Evolutionary conservation across 1,140 invertebrate species (phyloP).

Genomic region (Drosophila sulfurigaster): DNA sequence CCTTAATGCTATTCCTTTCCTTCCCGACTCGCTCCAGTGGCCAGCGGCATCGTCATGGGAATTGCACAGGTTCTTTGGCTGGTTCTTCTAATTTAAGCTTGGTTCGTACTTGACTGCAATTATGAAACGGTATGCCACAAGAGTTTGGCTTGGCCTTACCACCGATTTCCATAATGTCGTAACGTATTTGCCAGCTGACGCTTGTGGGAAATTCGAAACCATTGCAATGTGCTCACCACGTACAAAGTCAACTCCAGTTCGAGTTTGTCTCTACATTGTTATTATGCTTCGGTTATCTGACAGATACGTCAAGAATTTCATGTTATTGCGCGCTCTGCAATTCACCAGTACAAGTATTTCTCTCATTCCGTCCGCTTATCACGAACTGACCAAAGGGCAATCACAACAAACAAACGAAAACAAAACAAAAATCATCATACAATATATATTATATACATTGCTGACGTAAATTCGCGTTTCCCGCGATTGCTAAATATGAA

Average conservation of each 20-base stretch:
- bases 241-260: not conserved
- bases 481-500: no score
- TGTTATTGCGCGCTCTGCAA: conserved; percentile 21
- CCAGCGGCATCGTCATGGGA: conserved; percentile 63
- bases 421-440: not conserved
- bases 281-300: conserved; percentile 33
- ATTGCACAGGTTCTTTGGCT: conserved; percentile 40
- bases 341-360: not conserved
- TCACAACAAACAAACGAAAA: not conserved
- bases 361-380: conserved; percentile 3
- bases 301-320: conserved; percentile 35
- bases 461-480: not conserved
- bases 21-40: conserved; percentile 15
- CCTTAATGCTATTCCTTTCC: conserved; percentile 3
- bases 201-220: conserved; percentile 49
- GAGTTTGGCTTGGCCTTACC: conserved; percentile 40
- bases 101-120: conserved; percentile 40
- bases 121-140: conserved; percentile 53
- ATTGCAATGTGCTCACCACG: conserved; percentile 35
- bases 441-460: not conserved
- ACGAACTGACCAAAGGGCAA: not conserved
- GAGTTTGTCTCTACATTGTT: not conserved
- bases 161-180: conserved; percentile 51
- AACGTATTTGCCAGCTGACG: conserved; percentile 77
- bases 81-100: not conserved